Evolutionary conservation across 2,888 invertebrate genomes (phyloP), one percentile per base, ranked within the genome.

Genomic region (Sinotaia quadrata): DNA sequence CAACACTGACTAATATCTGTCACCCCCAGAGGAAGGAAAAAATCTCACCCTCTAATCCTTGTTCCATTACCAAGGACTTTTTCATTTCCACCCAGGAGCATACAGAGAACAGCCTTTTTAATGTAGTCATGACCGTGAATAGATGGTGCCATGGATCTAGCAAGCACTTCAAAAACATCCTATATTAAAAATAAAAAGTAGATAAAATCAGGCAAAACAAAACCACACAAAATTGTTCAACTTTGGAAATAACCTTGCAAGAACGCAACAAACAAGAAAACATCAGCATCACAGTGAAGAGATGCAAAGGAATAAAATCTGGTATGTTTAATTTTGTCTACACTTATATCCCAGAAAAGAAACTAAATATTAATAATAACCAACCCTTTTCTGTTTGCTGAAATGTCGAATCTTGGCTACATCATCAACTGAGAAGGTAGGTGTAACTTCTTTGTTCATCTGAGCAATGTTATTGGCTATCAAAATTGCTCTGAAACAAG

Each of bases 41-140:
- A 4, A 29, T 57, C 88, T 88, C 87, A 93, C 93, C 87, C 89
- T 75, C 89, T 82, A 47, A 89, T 81, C 27, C 89, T 74, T 0
- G 87, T 84, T 36, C 88, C 88, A 75, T 89, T 89, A 0, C 84
- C 85, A 94, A 98, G 89, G 47, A 95, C 90, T 89, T 98, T 99
- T 89, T 99, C 99, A 76, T 94, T 94, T 0, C 99, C 99, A 0
- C 99, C 98, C 7, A 99, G 90, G 67, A 99, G 88, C 83, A 98
- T 91, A 85, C 98, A 98, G 33, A 99, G 90, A 72, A 99, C 94
- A 0, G 99, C 98, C 85, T 94, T 95, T 89, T 99, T 99, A 8
- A 98, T 96, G 84, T 93, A 97, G 34, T 95, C 94, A 83, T 99
- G 96, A 0, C 99, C 99, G 81, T 97, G 96, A 84, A 99, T 99